Evolutionary conservation across 2,888 invertebrate genomes (phyloP), one percentile per base, ranked within the genome.

Genomic region (Autographa pulchrina): DNA sequence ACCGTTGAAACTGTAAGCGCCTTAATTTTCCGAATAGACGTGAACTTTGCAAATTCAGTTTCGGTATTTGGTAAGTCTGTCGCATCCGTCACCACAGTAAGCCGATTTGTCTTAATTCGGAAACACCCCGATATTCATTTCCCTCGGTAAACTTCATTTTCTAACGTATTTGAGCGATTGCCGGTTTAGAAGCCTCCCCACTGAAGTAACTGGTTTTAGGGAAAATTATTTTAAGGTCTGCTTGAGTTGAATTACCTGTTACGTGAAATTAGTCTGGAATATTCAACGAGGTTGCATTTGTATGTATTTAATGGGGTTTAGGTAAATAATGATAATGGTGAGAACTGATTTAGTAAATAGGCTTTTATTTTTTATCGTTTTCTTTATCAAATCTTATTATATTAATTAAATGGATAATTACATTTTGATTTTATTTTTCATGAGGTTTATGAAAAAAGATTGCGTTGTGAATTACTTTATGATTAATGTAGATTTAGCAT

Each of bases 81-180:
- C 82, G 75, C 84, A 80, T 81, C 83, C 76, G 83, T 82, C 83
- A 81, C 80, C 77, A 77, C 80, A 82, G 74, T 88, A 88, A 89
- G 83, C 85, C 84, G 85, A 90, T 90, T 90, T 90, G 88, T 89
- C 88, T 90, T 87, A 85, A 90, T 90, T 87, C 86, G 83, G 87
- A 86, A 87, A 83, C 87, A 81, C 84, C 83, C 82, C 79, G 83
- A 89, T 88, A 87, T 87, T 86, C 86, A 88, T 89, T 90, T 84
- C 86, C 86, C 86, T 82, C 77, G 81, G 84, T 82, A 86, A 86
- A 89, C 85, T 87, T 81, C 76, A 86, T 88, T 89, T 84, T 81
- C 76, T 79, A 75, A 77, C 83, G 81, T 85, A 85, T 86, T 88
- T 89, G 86, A 86, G 83, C 83, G 85, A 86, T 87, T 86, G 80